These are phyloP conservation scores for Epistrophe eligans DNA, from an alignment of 2,888 invertebrate genomes.

Conservation along the genomic window DNA sequence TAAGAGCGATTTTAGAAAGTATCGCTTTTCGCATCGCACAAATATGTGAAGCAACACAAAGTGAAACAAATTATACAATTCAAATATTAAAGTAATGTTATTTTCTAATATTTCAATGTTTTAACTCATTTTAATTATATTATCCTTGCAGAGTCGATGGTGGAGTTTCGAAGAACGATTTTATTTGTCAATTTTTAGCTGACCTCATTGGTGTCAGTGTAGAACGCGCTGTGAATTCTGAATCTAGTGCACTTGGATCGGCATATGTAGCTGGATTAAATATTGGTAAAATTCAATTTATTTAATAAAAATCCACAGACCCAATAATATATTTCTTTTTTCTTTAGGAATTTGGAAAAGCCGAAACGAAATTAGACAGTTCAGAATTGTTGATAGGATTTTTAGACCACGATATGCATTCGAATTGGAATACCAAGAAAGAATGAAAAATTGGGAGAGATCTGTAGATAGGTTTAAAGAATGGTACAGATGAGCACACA, in stretches of 20 bases:
- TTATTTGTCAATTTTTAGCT: conserved; percentile 94
- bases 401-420: conserved; percentile 86
- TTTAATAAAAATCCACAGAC: background rate
- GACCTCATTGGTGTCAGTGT: conserved; percentile 91
- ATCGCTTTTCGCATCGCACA: conserved; percentile 92
- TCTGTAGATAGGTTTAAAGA: conserved; percentile 81
- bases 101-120: background rate
- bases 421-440: conserved; percentile 72
- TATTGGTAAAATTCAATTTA: conserved; percentile 85
- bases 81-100: conserved; percentile 86
- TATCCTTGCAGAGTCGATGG: conserved; percentile 91
- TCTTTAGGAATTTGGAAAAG: conserved; percentile 89
- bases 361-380: conserved; percentile 87
- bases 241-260: conserved; percentile 94
- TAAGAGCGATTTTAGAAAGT: conserved; percentile 93
- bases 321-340: background rate
- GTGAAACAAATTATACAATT: conserved; percentile 88
- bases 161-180: conserved; percentile 97
- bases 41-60: conserved; percentile 89
- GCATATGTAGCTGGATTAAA: conserved; percentile 93
- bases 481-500: conserved; percentile 79
- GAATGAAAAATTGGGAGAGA: conserved; percentile 80
- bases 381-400: conserved; percentile 86
- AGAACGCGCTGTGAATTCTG: conserved; percentile 89
- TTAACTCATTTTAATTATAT: background rate